Evolutionary conservation across 92 coral and sea anemone species (phyloP).

Genomic region (Galaxea fascicularis): DNA sequence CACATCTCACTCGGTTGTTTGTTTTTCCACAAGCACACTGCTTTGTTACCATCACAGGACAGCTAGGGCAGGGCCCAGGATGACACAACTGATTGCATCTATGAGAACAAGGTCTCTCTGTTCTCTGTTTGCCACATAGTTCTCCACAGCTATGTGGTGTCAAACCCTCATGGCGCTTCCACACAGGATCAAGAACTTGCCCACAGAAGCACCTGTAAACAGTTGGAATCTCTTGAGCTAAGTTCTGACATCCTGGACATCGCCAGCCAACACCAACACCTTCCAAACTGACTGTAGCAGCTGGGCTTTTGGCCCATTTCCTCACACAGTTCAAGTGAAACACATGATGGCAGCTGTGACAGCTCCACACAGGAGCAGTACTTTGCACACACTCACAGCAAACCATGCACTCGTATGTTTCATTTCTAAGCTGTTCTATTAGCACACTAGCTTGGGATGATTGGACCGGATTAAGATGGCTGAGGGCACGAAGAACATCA

Average conservation of each 20-base stretch:
- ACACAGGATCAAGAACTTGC: slow-evolving; percentile 83
- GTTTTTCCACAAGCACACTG: slow-evolving; percentile 91
- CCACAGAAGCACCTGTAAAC: slow-evolving; percentile 94
- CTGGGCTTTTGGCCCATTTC: slow-evolving; percentile 93
- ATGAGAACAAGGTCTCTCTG: slow-evolving; percentile 75
- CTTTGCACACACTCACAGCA: slow-evolving; percentile 91
- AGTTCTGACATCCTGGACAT: slow-evolving; percentile 97
- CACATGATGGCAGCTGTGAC: slow-evolving; percentile 90
- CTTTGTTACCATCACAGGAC: slow-evolving; percentile 91
- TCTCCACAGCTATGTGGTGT: slow-evolving; percentile 99
- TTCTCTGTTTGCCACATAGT: slow-evolving; percentile 86
- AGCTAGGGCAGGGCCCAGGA: slow-evolving; percentile 98
- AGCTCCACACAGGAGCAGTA: slow-evolving; percentile 87
- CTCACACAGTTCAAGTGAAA: slow-evolving; percentile 91
- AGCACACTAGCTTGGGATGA: slow-evolving; percentile 90
- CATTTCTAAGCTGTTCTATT: slow-evolving; percentile 89
- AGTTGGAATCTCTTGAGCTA: slow-evolving; percentile 79
- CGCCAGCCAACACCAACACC: slow-evolving; percentile 96
- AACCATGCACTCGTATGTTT: slow-evolving; percentile 97
- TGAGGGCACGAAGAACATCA: slow-evolving; percentile 26
- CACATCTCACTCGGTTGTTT: slow-evolving; percentile 90
- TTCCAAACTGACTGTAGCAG: slow-evolving; percentile 61
- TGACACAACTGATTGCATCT: slow-evolving; percentile 97
- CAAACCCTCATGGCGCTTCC: slow-evolving; percentile 91
- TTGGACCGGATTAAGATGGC: slow-evolving; percentile 56